These are phyloP conservation scores for Sebastiscus albofasciatus DNA, from an alignment of 2,797 vertebrate species.

Conservation along the genomic window DNA sequence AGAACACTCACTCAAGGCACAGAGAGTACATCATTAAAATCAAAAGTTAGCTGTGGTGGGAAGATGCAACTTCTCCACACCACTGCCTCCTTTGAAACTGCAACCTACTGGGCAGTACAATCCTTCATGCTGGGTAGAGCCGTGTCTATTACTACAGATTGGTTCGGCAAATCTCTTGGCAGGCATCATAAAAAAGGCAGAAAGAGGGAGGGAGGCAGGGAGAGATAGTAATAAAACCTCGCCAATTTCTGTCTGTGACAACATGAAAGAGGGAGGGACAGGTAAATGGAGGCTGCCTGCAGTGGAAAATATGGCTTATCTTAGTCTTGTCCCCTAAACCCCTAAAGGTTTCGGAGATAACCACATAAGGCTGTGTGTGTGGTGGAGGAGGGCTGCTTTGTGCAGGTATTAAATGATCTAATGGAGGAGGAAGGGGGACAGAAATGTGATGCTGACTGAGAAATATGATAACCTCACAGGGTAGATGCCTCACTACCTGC, in stretches of 20 bases:
- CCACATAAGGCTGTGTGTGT: constrained; percentile 18
- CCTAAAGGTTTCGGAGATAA: constrained; percentile 54
- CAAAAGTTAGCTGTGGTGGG: constrained; percentile 37
- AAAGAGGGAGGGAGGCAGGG: background rate
- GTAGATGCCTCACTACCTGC: constrained; percentile 21
- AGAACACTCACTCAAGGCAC: constrained; percentile 39
- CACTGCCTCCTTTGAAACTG: constrained; percentile 65
- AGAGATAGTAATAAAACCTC: constrained; percentile 58
- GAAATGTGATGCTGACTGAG: constrained; percentile 62
- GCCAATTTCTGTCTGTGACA: constrained; percentile 60
- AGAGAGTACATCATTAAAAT: constrained; percentile 70
- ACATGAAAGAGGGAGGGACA: constrained; percentile 54
- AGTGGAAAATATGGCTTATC: constrained; percentile 58
- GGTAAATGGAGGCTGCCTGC: constrained; percentile 50
- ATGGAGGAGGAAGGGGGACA: constrained; percentile 38
- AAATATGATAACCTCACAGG: constrained; percentile 47
- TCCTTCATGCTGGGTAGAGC: constrained; percentile 55
- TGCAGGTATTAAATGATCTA: constrained; percentile 44
- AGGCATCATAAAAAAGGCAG: constrained; percentile 31
- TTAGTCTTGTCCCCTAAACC: constrained; percentile 37
- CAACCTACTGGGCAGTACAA: constrained; percentile 54
- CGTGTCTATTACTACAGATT: constrained; percentile 60
- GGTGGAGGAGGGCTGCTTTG: constrained; percentile 36
- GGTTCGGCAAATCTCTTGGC: constrained; percentile 57
- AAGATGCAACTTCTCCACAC: constrained; percentile 50